These are phyloP conservation scores for Drosophila lowei DNA, from an alignment of 1,140 invertebrate genomes.

Conservation along the genomic window DNA sequence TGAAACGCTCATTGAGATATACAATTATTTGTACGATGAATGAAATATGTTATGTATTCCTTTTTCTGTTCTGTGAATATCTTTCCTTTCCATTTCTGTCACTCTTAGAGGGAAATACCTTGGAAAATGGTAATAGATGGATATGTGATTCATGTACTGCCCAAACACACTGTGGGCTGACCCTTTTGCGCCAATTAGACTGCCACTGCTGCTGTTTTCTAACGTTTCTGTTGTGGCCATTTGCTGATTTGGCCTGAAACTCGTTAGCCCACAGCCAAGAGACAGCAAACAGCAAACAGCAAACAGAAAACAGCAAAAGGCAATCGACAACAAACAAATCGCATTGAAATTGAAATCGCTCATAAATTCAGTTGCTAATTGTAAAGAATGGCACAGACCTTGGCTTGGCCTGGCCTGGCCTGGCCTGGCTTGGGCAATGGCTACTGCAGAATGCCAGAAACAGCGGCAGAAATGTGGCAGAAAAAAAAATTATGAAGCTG, in stretches of 20 bases:
- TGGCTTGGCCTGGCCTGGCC: slow-evolving; percentile 35
- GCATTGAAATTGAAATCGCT: slow-evolving; percentile 76
- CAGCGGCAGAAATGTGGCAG: slow-evolving; percentile 45
- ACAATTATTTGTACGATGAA: no score
- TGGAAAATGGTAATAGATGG: no score
- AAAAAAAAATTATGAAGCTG: slow-evolving; percentile 72
- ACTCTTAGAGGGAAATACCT: no score
- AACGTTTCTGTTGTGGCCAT: no score
- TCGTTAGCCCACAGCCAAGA: slow-evolving; percentile 58
- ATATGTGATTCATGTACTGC: neutral
- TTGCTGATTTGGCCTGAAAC: slow-evolving; percentile 40
- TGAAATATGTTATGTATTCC: no score
- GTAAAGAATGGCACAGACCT: slow-evolving; percentile 76
- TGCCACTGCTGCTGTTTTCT: slow-evolving; percentile 25
- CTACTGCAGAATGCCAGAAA: slow-evolving; percentile 51
- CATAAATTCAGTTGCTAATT: slow-evolving; percentile 80
- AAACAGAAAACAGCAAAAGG: slow-evolving; percentile 16
- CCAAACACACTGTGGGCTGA: slow-evolving; percentile 5
- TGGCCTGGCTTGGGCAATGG: slow-evolving; percentile 64
- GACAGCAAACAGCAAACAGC: slow-evolving; percentile 7
- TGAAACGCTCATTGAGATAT: no score
- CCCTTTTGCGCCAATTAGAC: slow-evolving; percentile 29
- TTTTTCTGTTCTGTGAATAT: no score
- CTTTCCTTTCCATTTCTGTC: no score
- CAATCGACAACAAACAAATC: slow-evolving; percentile 47